A percentile compares a stretch with the other conserved stretches of the same genome.
Conservation (phyloP, 2,113 vertebrate genomes). For the Antechinus stuartii region DNA sequence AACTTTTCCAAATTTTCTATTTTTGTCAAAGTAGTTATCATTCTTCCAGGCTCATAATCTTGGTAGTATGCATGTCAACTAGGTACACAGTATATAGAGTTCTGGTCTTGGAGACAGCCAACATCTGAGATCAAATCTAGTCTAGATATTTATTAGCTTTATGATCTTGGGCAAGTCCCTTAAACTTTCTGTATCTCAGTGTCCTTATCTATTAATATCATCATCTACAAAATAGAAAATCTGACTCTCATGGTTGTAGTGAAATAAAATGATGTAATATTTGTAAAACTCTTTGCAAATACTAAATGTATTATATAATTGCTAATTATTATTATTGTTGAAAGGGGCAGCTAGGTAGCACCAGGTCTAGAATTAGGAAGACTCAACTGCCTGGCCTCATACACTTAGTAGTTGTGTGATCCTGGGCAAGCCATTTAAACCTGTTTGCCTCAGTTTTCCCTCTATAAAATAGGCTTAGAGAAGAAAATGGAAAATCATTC, state of each 20-base stretch:
- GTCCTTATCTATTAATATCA: slow-evolving; percentile 1
- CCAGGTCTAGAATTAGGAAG: not conserved
- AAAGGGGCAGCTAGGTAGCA: not conserved
- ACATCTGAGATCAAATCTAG: not conserved
- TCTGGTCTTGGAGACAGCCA: not conserved
- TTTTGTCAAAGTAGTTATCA: not conserved
- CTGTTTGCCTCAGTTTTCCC: not conserved
- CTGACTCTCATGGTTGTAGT: not conserved
- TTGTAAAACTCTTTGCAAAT: not conserved
- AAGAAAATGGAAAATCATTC: not conserved
- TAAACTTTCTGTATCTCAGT: not conserved
- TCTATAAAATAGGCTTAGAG: not conserved
- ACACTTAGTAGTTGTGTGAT: not conserved
- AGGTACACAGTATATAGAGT: not conserved
- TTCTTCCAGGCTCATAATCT: not conserved
- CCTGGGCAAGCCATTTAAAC: too few species aligned
- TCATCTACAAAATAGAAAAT: not conserved
- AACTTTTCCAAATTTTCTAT: not conserved
- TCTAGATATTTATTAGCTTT: not conserved
- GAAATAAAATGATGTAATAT: not conserved
- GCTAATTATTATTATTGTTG: not conserved
- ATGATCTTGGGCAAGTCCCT: not conserved
- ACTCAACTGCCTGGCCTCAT: not conserved
- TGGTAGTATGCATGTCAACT: not conserved
- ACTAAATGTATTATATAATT: not conserved